phyloP scores from a whole-genome alignment of 2,888 invertebrate genomes.

The Amphipoea oculea region DNA sequence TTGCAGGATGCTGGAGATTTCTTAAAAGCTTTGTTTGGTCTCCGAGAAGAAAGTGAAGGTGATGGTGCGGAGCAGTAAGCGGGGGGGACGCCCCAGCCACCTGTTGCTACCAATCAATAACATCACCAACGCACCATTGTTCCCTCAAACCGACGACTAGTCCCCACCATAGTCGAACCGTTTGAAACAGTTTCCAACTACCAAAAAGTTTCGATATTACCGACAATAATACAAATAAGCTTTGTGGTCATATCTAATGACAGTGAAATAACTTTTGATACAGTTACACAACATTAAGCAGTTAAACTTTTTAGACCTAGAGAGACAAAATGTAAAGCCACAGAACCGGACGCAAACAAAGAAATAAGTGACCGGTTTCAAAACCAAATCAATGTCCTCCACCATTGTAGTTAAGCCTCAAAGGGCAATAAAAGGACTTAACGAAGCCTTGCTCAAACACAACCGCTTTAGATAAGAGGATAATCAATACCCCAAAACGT shows the following conservation, averaged over 20 bases:
- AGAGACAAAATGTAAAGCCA: conserved; percentile 32
- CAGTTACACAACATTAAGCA: conserved; percentile 32
- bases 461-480: conserved; percentile 77
- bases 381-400: conserved; percentile 74
- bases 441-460: conserved; percentile 80
- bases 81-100: conserved; percentile 86
- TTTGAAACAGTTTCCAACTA: conserved; percentile 53
- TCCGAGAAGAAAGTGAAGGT: conserved; percentile 80
- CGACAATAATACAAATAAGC: conserved; percentile 18
- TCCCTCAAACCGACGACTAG: conserved; percentile 73
- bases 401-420: conserved; percentile 72
- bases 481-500: conserved; percentile 78
- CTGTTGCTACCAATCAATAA: conserved; percentile 89
- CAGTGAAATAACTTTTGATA: conserved; percentile 32
- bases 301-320: conserved; percentile 21
- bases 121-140: conserved; percentile 84
- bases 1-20: conserved; percentile 46
- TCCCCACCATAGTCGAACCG: conserved; percentile 70
- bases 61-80: conserved; percentile 71
- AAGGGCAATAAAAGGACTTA: conserved; percentile 80
- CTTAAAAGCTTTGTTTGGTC: conserved; percentile 60
- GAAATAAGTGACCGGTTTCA: conserved; percentile 35
- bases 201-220: conserved; percentile 56
- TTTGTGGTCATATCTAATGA: conserved; percentile 50
- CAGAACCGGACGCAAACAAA: conserved; percentile 46